Evolutionary conservation across 2,797 vertebrate genomes (phyloP).

Genomic region (Euthynnus affinis): DNA sequence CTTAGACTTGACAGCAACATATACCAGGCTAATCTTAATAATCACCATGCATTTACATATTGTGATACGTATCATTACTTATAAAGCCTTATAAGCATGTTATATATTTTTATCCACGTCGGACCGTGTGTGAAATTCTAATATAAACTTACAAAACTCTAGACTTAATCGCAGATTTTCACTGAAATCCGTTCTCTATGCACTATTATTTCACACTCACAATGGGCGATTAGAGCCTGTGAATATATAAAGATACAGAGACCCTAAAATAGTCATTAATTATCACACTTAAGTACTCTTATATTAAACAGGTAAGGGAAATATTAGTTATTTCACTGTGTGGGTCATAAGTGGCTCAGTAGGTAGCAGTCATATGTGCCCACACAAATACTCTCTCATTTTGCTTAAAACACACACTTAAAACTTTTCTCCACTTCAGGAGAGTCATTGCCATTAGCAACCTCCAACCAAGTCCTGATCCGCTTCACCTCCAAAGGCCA

Average conservation of each 20-base stretch:
- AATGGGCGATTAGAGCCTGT: constrained; percentile 3
- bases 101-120: neutral
- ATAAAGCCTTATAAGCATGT: neutral
- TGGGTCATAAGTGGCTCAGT: neutral
- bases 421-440: constrained; percentile 81
- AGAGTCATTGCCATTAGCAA: constrained; percentile 95
- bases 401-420: constrained; percentile 28
- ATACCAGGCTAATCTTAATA: constrained; percentile 28
- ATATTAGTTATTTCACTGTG: neutral
- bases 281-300: neutral
- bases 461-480: constrained; percentile 97
- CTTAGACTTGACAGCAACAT: neutral
- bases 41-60: constrained; percentile 28
- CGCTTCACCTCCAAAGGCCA: constrained; percentile 96
- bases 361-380: neutral
- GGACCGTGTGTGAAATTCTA: neutral
- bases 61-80: neutral
- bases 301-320: neutral
- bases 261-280: constrained; percentile 1
- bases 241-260: constrained; percentile 15
- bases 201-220: neutral
- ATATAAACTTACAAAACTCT: neutral
- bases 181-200: neutral
- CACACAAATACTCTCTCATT: neutral
- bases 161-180: constrained; percentile 2